Percentiles rank a stretch among this genome's conserved stretches.
Conservation (phyloP, 1,140 invertebrate genomes). For the Anastrepha obliqua region DNA sequence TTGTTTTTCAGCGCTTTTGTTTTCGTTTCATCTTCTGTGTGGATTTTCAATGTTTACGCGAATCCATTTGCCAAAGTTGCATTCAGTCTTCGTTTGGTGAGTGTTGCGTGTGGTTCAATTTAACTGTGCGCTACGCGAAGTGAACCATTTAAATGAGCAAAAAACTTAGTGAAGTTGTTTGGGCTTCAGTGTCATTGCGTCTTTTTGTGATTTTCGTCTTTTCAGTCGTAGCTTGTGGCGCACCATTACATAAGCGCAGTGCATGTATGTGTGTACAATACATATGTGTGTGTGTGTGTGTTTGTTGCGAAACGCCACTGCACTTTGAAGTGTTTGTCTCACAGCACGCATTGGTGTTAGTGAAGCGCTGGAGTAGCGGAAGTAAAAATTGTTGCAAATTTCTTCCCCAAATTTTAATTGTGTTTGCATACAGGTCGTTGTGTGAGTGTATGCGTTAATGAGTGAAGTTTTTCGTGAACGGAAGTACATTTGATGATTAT, state of each 20-base stretch:
- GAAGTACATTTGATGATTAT: slow-evolving; percentile 39
- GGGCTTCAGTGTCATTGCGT: neutral
- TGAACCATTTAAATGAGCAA: neutral
- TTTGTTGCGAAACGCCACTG: slow-evolving; percentile 26
- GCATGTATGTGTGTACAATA: neutral
- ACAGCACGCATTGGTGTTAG: slow-evolving; percentile 1
- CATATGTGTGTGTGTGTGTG: neutral
- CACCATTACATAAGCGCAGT: neutral
- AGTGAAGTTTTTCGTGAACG: slow-evolving; percentile 8
- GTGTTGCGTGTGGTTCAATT: slow-evolving; percentile 48
- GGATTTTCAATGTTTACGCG: slow-evolving; percentile 12
- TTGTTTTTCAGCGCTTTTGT: slow-evolving; percentile 35
- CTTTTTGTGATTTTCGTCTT: neutral
- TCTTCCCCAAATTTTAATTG: slow-evolving; percentile 35
- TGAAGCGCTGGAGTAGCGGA: slow-evolving; percentile 14
- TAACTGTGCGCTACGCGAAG: neutral
- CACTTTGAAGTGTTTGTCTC: slow-evolving; percentile 42
- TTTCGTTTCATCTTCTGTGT: slow-evolving; percentile 44
- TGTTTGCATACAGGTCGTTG: neutral
- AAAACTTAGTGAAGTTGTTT: neutral
- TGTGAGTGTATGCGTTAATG: slow-evolving; percentile 4
- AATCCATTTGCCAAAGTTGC: slow-evolving; percentile 34
- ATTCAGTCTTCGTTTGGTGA: slow-evolving; percentile 50
- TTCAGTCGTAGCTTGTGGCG: neutral
- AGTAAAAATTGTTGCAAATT: slow-evolving; percentile 41